Conservation (phyloP, 1,140 invertebrate genomes). For the Drosophila seguyi region DNA sequence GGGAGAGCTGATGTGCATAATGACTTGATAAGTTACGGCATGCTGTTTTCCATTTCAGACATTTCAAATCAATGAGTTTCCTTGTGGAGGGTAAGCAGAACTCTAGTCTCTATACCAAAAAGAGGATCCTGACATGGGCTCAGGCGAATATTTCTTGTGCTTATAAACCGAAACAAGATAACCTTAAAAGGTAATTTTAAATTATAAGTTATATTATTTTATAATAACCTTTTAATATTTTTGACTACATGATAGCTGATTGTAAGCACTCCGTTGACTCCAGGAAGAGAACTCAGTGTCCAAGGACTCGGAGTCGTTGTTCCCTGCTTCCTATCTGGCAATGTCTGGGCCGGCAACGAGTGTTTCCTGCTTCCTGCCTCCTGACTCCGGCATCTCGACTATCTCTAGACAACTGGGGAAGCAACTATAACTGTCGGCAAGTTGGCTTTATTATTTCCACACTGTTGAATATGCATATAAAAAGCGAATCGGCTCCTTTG, state of each 20-base stretch:
- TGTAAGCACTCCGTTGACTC: not conserved
- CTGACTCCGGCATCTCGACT: slow-evolving; percentile 42
- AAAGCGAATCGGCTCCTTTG: slow-evolving; percentile 55
- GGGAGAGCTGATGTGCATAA: slow-evolving; percentile 6
- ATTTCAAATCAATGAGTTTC: not conserved
- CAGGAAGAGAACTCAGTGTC: slow-evolving; percentile 38
- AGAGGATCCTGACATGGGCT: too few species aligned
- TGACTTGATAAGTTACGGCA: slow-evolving; percentile 17
- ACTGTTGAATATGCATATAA: slow-evolving; percentile 79
- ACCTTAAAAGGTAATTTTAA: not conserved
- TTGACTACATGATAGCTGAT: not conserved
- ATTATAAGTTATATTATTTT: too few species aligned
- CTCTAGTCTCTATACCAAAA: not conserved
- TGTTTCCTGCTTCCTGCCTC: slow-evolving; percentile 69
- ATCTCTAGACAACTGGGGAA: slow-evolving; percentile 65
- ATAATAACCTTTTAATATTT: not conserved
- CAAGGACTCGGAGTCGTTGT: slow-evolving; percentile 40
- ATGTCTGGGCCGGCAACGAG: slow-evolving; percentile 63
- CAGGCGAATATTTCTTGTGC: too few species aligned
- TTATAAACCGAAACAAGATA: not conserved
- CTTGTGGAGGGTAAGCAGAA: not conserved
- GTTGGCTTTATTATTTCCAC: slow-evolving; percentile 83
- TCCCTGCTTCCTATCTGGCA: not conserved
- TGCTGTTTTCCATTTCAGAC: not conserved
- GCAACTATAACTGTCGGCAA: slow-evolving; percentile 78